phyloP scores from a whole-genome alignment of 2,797 vertebrate genomes.

The Huso huso region DNA sequence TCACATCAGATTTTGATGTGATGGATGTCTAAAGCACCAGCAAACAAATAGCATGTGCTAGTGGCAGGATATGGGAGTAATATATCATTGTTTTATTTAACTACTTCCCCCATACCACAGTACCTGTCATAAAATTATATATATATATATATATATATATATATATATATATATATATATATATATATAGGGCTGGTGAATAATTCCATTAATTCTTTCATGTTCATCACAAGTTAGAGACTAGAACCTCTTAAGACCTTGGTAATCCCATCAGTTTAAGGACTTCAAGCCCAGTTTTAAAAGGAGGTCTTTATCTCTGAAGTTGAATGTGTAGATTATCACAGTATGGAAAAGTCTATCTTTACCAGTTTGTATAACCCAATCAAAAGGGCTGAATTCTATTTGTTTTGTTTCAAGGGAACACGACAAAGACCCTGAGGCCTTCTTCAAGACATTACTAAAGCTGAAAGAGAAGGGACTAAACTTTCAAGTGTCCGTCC shows the following conservation, averaged over 20 bases:
- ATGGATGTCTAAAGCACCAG: constrained; percentile 7
- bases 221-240: constrained; percentile 49
- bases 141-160: no score
- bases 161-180: no score
- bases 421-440: constrained; percentile 91
- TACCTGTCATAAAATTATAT: constrained; percentile 19
- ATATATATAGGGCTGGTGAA: constrained; percentile 5
- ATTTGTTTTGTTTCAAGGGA: constrained; percentile 90
- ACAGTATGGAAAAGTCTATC: constrained; percentile 27
- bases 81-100: constrained; percentile 9
- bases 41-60: constrained; percentile 14
- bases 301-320: constrained; percentile 41
- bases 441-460: constrained; percentile 82
- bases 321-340: constrained; percentile 54
- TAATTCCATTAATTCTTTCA: constrained; percentile 29
- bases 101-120: constrained; percentile 10
- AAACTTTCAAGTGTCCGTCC: constrained; percentile 74
- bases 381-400: constrained; percentile 73
- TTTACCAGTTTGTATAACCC: constrained; percentile 31
- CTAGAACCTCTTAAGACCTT: constrained; percentile 58
- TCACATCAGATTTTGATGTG: constrained; percentile 4
- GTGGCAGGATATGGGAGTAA: constrained; percentile 3
- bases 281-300: constrained; percentile 38
- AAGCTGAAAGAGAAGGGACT: constrained; percentile 66
- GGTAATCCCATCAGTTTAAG: constrained; percentile 52